These are phyloP conservation scores for Cyprinus carpio DNA, from an alignment of 2,113 vertebrate species.

Conservation along the genomic window DNA sequence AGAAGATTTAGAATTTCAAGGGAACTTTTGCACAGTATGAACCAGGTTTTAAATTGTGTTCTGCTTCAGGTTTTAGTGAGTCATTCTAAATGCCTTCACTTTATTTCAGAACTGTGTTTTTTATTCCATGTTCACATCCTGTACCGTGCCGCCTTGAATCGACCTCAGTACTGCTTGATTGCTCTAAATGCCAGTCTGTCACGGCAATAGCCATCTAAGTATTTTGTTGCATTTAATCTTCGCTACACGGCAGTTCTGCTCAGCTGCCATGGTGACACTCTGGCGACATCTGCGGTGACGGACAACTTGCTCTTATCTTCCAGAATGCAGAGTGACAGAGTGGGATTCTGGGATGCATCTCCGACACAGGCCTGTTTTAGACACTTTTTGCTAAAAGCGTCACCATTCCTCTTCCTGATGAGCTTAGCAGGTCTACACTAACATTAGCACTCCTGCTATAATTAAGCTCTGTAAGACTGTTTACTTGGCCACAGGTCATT, in stretches of 20 bases:
- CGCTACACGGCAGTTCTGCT: slow-evolving; percentile 33
- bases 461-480: slow-evolving; percentile 43
- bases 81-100: background rate
- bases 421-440: slow-evolving; percentile 3
- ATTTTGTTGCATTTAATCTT: slow-evolving; percentile 26
- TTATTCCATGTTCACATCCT: background rate
- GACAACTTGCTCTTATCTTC: slow-evolving; percentile 51
- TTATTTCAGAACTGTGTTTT: background rate
- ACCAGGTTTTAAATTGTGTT: background rate
- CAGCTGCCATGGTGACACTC: slow-evolving; percentile 53
- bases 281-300: slow-evolving; percentile 22
- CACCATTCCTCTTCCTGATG: background rate
- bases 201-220: background rate
- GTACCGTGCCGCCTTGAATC: background rate
- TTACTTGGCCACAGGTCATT: slow-evolving; percentile 49
- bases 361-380: slow-evolving; percentile 22
- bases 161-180: background rate
- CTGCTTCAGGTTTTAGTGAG: background rate
- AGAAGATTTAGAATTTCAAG: background rate
- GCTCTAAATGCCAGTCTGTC: background rate
- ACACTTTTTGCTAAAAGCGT: slow-evolving; percentile 21
- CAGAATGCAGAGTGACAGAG: slow-evolving; percentile 44
- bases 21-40: background rate
- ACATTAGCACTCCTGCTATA: slow-evolving; percentile 40
- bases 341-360: slow-evolving; percentile 29